Evolutionary conservation across 2,888 invertebrate species (phyloP).

Genomic region (Platyscelio sp.): DNA sequence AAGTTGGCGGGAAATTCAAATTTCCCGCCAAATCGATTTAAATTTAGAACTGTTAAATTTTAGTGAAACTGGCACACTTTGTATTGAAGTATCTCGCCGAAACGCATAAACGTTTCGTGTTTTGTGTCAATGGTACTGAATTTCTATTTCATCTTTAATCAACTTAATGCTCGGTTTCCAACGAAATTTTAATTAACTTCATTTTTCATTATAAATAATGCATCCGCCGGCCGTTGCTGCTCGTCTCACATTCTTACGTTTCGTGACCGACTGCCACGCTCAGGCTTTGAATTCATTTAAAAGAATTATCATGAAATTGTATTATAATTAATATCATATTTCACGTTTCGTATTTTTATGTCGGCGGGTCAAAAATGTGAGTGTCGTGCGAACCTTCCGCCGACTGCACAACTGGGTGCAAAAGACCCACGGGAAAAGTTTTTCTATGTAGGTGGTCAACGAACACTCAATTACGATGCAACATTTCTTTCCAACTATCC

Average conservation of each 20-base stretch:
- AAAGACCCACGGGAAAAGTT: constrained; percentile 1
- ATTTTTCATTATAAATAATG: constrained; percentile 52
- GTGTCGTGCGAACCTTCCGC: constrained; percentile 44
- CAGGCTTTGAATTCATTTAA: constrained; percentile 66
- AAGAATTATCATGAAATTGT: constrained; percentile 72
- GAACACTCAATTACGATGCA: constrained; percentile 39
- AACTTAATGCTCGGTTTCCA: constrained; percentile 23
- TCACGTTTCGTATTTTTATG: constrained; percentile 59
- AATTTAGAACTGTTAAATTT: too few species aligned
- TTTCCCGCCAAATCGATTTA: too few species aligned
- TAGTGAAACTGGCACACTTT: too few species aligned
- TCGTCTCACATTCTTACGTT: constrained; percentile 49
- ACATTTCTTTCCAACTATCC: too few species aligned
- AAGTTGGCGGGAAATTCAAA: too few species aligned
- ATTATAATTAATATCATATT: constrained; percentile 70
- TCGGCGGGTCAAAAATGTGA: constrained; percentile 55
- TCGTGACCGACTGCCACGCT: constrained; percentile 61
- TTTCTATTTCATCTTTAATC: constrained; percentile 39
- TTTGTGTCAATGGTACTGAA: too few species aligned
- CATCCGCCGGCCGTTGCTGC: constrained; percentile 28
- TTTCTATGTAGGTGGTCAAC: constrained; percentile 57
- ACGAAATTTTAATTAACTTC: constrained; percentile 43
- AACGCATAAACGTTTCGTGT: too few species aligned
- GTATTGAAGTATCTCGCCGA: too few species aligned
- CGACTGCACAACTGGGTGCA: background rate